These are phyloP conservation scores for Ephestia elutella DNA, from an alignment of 1,140 invertebrate species.

Conservation along the genomic window DNA sequence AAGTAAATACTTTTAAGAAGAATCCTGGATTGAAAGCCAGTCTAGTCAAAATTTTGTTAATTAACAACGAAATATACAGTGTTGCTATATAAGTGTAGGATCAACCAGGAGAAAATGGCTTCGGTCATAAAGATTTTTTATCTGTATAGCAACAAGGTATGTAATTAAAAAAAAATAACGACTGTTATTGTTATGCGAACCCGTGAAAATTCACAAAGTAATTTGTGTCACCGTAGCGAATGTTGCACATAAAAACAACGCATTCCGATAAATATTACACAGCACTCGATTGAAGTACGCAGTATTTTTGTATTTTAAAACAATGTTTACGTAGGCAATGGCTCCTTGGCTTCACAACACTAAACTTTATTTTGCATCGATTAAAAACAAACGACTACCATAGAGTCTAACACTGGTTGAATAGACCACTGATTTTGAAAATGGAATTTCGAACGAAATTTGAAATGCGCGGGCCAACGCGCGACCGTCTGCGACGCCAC, in stretches of 20 bases:
- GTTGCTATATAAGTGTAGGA: no score
- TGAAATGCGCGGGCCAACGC: conserved; percentile 10
- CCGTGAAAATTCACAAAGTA: conserved; percentile 22
- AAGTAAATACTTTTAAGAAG: no score
- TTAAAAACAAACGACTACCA: conserved; percentile 4
- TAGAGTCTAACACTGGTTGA: neutral
- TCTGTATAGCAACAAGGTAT: neutral
- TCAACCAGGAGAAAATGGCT: no score
- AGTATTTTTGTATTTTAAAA: conserved; percentile 6
- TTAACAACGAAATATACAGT: no score
- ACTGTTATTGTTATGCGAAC: neutral
- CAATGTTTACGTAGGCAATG: conserved; percentile 8
- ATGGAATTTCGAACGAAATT: conserved; percentile 12
- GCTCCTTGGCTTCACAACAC: neutral
- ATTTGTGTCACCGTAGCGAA: conserved; percentile 31
- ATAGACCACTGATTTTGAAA: conserved; percentile 2
- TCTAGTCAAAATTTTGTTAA: no score
- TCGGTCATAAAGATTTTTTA: no score
- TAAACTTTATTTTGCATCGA: neutral
- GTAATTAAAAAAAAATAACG: conserved; percentile 8
- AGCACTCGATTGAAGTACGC: neutral
- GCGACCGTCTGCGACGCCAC: conserved; percentile 19
- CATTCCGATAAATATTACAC: conserved; percentile 15
- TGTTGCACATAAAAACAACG: conserved; percentile 22
- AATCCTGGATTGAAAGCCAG: no score